A percentile compares a stretch with the other conserved stretches of the same genome.
These are phyloP conservation scores for Aphaenogaster rudis DNA, from an alignment of 1,140 invertebrate genomes.

Conservation along the genomic window DNA sequence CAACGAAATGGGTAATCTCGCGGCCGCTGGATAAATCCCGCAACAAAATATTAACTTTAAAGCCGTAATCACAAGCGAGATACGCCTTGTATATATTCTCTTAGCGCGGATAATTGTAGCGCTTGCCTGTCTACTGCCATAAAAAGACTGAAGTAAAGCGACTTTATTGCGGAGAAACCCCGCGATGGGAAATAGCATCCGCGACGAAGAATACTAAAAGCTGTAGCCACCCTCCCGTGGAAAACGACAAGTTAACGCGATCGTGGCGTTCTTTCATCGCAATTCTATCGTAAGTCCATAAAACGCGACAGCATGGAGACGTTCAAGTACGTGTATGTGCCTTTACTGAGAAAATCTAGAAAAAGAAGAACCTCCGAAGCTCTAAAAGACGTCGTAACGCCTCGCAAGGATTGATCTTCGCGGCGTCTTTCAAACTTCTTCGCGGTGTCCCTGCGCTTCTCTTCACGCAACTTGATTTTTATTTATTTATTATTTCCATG, in stretches of 20 bases:
- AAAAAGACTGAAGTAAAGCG: constrained; percentile 22
- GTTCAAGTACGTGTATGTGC: not conserved
- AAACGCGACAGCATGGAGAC: not conserved
- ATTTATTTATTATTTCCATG: not conserved
- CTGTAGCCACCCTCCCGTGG: not conserved
- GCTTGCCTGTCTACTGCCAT: not conserved
- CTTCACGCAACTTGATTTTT: not conserved
- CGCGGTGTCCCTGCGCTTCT: not conserved
- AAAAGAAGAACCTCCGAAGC: not conserved
- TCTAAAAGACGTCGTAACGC: not conserved
- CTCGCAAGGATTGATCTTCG: not conserved
- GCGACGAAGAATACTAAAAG: constrained; percentile 18
- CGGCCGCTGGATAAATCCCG: too few species aligned
- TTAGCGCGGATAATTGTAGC: constrained; percentile 5
- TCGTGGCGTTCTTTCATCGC: not conserved
- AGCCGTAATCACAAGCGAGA: too few species aligned
- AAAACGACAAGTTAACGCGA: not conserved
- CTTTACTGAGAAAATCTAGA: not conserved
- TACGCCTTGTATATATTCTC: too few species aligned
- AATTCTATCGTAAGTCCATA: not conserved
- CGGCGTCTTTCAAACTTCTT: not conserved
- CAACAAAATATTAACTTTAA: too few species aligned
- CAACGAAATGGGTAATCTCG: too few species aligned
- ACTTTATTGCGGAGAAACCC: constrained; percentile 28
- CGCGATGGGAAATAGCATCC: constrained; percentile 1